Evolutionary conservation across 2,888 invertebrate species (phyloP), one percentile per base, ranked within the genome.

Genomic region (Microctonus brassicae): DNA sequence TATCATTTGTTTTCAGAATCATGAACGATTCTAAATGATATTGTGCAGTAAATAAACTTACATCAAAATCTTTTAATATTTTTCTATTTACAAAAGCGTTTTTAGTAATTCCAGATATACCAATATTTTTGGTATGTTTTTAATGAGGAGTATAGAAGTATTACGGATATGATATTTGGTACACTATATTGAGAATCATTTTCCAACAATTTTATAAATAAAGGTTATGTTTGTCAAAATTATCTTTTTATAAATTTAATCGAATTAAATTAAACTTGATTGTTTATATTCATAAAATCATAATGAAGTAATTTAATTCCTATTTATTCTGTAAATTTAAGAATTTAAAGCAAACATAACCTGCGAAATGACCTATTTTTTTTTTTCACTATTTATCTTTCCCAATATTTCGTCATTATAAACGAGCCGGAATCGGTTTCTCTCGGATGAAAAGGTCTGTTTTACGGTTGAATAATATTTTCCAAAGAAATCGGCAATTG

Each of bases 401-500:
- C 26, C n/a, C 22, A 0, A 39, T 22, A 13, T 61, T 55, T 55
- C 55, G 26, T 55, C 55, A 55, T n/a, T 7, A 47, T 47, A 17
- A 47, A 17, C 17, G 5, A 55, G n/a, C 11, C 22, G 3, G 13
- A 26, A 26, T 55, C 24, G 17, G 26, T 63, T 63, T 63, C 63
- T 29, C 52, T 55, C 2, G 26, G 26, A 26, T 10, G 26, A 24
- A 22, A 1, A 53, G 55, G 26, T 24, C 13, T 26, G 24, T 13
- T 47, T 42, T 42, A 63, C 47, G 63, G 29, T 63, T 20, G 39
- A 33, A 53, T 69, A 52, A 33, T 11, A 11, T 24, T 55, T 53
- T 20, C 29, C n/a, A 20, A 68, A 42, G 33, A 63, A 63, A 63
- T 47, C 42, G n/a, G 22, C 55, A 13, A 63, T 47, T 47, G n/a